Evolutionary conservation across 2,797 vertebrate species (phyloP).

Genomic region (Gobio occitaniae): DNA sequence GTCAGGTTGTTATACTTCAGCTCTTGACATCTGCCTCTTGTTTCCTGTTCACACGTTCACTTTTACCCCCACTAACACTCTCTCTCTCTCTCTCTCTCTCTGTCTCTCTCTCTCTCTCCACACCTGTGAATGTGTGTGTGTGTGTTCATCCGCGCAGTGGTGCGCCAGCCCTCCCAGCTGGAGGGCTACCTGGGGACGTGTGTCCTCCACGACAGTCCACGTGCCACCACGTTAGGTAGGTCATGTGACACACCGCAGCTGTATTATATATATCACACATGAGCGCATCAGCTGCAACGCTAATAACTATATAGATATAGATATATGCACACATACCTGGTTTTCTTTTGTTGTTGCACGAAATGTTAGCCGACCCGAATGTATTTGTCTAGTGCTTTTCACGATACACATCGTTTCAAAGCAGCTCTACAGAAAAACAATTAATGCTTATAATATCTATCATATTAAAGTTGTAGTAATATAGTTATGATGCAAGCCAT

Average conservation of each 20-base stretch:
- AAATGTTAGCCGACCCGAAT: neutral
- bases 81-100: slow-evolving; percentile 53
- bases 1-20: slow-evolving; percentile 25
- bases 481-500: too few relatives aligned
- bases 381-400: neutral
- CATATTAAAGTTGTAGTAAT: neutral
- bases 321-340: neutral
- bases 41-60: slow-evolving; percentile 60
- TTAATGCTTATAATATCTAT: neutral
- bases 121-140: slow-evolving; percentile 53
- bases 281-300: slow-evolving; percentile 35
- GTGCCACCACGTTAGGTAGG: slow-evolving; percentile 84
- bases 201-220: slow-evolving; percentile 85
- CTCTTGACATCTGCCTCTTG: slow-evolving; percentile 54
- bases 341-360: neutral
- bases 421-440: neutral
- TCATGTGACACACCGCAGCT: slow-evolving; percentile 58
- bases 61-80: slow-evolving; percentile 48
- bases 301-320: slow-evolving; percentile 22
- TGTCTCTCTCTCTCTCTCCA: slow-evolving; percentile 55
- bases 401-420: neutral
- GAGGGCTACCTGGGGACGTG: slow-evolving; percentile 86
- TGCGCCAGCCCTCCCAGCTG: slow-evolving; percentile 85
- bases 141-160: slow-evolving; percentile 71
- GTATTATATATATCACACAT: neutral